These are phyloP conservation scores for Eueremaeus valkanovi DNA, from an alignment of 2,888 invertebrate species.

Conservation along the genomic window DNA sequence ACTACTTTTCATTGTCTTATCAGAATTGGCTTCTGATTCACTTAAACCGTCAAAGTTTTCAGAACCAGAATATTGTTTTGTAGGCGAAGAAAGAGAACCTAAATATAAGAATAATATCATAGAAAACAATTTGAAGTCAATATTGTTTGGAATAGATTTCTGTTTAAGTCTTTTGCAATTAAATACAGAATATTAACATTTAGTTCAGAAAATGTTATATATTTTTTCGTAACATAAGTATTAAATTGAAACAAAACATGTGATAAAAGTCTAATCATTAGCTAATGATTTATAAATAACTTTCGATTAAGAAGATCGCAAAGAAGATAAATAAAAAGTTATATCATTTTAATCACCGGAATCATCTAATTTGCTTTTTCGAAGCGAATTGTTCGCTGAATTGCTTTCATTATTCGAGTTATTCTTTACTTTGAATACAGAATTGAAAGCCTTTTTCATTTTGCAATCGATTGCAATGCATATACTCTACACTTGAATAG, in stretches of 20 bases:
- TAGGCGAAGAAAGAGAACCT: background rate
- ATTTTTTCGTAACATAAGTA: background rate
- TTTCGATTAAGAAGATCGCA: background rate
- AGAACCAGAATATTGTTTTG: background rate
- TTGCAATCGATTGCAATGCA: constrained; percentile 2
- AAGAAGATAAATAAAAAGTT: background rate
- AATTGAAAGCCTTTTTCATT: constrained; percentile 39
- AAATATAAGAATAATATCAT: background rate
- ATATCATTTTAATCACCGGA: constrained; percentile 1
- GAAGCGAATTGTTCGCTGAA: background rate
- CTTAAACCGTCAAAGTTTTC: background rate
- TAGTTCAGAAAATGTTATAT: too few relatives aligned
- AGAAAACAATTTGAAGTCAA: too few relatives aligned
- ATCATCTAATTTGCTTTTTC: background rate
- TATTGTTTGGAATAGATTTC: background rate
- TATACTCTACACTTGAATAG: background rate
- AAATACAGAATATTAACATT: too few relatives aligned
- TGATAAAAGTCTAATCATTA: background rate
- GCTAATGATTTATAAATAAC: background rate
- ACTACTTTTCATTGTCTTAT: constrained; percentile 11
- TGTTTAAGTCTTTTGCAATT: too few relatives aligned
- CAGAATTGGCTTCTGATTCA: background rate
- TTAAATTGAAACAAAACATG: constrained; percentile 10
- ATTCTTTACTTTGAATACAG: constrained; percentile 24
- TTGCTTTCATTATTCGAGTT: background rate